Evolutionary conservation across 2,113 vertebrate species (phyloP).

Genomic region (Notarius lentiginosus): DNA sequence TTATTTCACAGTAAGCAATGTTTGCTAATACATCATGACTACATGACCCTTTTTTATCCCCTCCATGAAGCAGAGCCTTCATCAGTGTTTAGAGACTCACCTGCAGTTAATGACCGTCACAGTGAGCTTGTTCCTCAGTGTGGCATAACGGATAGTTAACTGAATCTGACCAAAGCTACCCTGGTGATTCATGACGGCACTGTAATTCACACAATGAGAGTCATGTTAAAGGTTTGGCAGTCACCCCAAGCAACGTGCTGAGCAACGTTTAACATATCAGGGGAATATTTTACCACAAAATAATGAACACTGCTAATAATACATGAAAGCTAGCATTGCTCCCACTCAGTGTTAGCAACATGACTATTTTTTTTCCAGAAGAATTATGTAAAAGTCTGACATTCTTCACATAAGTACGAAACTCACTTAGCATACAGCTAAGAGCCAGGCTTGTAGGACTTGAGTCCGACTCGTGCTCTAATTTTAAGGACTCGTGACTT

Average conservation of each 20-base stretch:
- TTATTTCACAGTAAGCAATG: neutral
- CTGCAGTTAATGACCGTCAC: constrained; percentile 84
- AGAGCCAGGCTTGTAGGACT: too few species aligned
- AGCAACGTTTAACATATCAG: neutral
- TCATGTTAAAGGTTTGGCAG: neutral
- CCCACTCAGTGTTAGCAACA: neutral
- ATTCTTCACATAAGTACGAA: neutral
- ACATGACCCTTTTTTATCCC: neutral
- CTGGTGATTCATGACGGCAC: constrained; percentile 68
- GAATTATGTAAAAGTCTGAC: neutral
- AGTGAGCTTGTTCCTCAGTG: constrained; percentile 80
- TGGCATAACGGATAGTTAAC: constrained; percentile 81
- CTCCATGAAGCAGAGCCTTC: neutral
- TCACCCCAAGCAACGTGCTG: neutral
- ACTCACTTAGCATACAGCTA: neutral
- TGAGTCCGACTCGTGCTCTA: too few species aligned
- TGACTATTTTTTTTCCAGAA: neutral
- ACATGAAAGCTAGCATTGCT: neutral
- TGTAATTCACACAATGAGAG: constrained; percentile 40
- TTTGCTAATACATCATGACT: neutral
- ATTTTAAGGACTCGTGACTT: too few species aligned
- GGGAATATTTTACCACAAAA: neutral
- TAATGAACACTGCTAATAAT: neutral
- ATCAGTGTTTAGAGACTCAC: constrained; percentile 61
- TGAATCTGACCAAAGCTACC: constrained; percentile 84